Evolutionary conservation across 2,797 vertebrate genomes (phyloP).

Genomic region (Gallirallus australis): DNA sequence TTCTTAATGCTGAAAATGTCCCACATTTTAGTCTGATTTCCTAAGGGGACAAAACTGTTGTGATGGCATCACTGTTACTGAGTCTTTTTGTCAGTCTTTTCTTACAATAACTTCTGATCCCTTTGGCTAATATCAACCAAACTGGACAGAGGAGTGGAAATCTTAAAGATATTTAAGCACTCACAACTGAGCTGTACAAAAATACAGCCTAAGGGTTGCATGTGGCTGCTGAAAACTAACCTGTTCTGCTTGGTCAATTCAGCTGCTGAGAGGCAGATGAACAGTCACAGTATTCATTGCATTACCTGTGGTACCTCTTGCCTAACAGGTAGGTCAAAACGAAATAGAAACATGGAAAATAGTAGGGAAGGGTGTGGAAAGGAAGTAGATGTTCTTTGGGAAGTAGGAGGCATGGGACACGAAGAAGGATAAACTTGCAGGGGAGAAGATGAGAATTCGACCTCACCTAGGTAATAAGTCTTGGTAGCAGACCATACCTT

Average conservation of each 20-base stretch:
- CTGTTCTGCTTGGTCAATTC: not conserved
- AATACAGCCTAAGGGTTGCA: not conserved
- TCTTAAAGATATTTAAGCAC: not conserved
- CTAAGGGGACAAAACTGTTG: not conserved
- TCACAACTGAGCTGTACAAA: not conserved
- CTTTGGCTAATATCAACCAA: not conserved
- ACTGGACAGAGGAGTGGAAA: not conserved
- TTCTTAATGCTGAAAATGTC: not conserved
- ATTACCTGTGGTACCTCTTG: not conserved
- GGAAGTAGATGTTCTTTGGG: not conserved
- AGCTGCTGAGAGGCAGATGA: not conserved
- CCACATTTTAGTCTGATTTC: slow-evolving; percentile 28
- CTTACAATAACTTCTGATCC: not conserved
- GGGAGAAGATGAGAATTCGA: fast-evolving
- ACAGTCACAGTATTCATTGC: not conserved
- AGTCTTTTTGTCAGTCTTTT: not conserved
- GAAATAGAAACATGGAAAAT: not conserved
- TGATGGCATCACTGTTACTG: not conserved
- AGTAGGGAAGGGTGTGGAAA: not conserved
- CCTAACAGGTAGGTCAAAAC: not conserved
- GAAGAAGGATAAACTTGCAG: fast-evolving
- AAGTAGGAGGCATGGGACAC: not conserved
- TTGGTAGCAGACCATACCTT: not conserved
- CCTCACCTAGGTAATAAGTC: fast-evolving
- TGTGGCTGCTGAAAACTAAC: not conserved